Evolutionary conservation across 2,888 invertebrate species (phyloP).

Genomic region (Acronicta alni): DNA sequence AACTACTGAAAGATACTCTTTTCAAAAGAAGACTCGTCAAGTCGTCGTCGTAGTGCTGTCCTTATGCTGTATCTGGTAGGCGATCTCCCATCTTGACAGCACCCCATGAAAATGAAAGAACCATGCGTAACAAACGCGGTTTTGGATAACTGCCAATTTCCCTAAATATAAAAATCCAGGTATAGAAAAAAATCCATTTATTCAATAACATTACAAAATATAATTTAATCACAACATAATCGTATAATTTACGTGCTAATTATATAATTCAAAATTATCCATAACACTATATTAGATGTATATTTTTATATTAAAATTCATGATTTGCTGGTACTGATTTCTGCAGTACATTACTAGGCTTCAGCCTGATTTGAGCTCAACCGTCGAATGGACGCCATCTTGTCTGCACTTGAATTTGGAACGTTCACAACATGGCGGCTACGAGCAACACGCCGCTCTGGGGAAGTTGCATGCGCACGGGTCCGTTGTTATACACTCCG

Average conservation of each 20-base stretch:
- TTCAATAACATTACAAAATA: constrained; percentile 38
- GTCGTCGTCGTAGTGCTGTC: too few relatives aligned
- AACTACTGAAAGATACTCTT: too few relatives aligned
- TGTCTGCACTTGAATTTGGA: constrained; percentile 71
- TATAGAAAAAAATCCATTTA: constrained; percentile 16
- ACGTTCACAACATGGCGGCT: constrained; percentile 62
- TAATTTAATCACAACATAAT: constrained; percentile 44
- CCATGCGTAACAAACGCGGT: too few relatives aligned
- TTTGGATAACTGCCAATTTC: not conserved
- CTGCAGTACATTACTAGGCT: constrained; percentile 7
- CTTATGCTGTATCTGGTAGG: too few relatives aligned
- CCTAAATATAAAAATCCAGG: too few relatives aligned
- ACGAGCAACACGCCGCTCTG: constrained; percentile 76
- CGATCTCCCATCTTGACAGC: too few relatives aligned
- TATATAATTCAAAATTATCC: constrained; percentile 52
- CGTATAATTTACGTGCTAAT: constrained; percentile 42
- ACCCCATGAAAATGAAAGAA: too few relatives aligned
- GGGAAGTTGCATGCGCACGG: constrained; percentile 84
- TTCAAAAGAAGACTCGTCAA: too few relatives aligned
- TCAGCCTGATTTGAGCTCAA: constrained; percentile 18
- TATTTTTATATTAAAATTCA: constrained; percentile 24
- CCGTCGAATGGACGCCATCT: constrained; percentile 44
- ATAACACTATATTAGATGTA: constrained; percentile 47
- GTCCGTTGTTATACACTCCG: constrained; percentile 80
- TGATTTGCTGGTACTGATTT: constrained; percentile 29